Base-by-base conservation (phyloP, 2,888 invertebrate species). In the Corbicula japonica region DNA sequence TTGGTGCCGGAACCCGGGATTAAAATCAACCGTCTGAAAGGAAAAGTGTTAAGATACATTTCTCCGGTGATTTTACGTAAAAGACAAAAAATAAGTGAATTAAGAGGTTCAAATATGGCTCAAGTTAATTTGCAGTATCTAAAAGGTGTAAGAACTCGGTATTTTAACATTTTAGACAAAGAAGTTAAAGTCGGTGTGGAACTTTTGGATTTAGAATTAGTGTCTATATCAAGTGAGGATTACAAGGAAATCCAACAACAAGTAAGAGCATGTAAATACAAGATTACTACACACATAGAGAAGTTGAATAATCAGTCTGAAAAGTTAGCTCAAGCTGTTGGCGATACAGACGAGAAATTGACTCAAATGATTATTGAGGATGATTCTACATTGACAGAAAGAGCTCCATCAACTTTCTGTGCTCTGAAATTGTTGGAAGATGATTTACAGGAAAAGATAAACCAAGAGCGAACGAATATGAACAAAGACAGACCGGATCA, bases 291-390 rank as follows among this genome's bases (percentile, higher is more conserved):
- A 10, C 50, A 65, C 28, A 48, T 30, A 5, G 34, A 50, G 18
- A 65, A 65, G 23, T 26, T 65, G 2, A 44, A n/a, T 15, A 32
- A 15, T 28, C 65, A 65, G 28, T 44, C 65, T n/a, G 65, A 65
- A 30, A 65, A 65, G 41, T 46, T 65, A 50, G 65, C 65, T 21
- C 46, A 48, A 18, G 50, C 65, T 34, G 34, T 65, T 5, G 65
- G 48, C 18, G 65, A 65, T 50, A 30, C 48, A 48, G 65, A 48
- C 30, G 28, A 28, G n/a, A 50, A 65, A 32, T 26, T 48, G 15
- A 48, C 50, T 21, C 48, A 65, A 30, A 6, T 12, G 32, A 48
- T 65, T 6, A 4, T 48, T 32, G 65, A 65, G 10, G 28, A 46
- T 46, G 65, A 41, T 38, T 26, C 54, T 15, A 26, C 28, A 8